A percentile compares a stretch with the other conserved stretches of the same genome.
These are phyloP conservation scores for Sturmia bella DNA, from an alignment of 2,888 invertebrate species.

Conservation along the genomic window DNA sequence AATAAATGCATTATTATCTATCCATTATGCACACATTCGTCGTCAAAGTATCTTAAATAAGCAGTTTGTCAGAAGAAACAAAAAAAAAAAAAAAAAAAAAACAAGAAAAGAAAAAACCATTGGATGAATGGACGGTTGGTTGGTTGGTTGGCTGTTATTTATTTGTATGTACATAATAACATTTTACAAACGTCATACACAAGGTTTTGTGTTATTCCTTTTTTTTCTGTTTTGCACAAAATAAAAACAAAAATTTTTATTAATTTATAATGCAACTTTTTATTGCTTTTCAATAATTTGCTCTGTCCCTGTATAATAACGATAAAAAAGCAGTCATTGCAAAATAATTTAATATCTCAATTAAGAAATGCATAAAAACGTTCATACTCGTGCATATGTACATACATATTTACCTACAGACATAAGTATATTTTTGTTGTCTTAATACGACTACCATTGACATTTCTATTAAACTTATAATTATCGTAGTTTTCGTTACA, in stretches of 20 bases:
- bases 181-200: conserved; percentile 55
- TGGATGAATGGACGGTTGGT: conserved; percentile 31
- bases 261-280: conserved; percentile 29
- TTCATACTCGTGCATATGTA: no score
- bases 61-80: conserved; percentile 7
- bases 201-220: conserved; percentile 28
- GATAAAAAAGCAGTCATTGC: conserved; percentile 19
- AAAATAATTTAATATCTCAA: conserved; percentile 38
- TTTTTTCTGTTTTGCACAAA: no score
- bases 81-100: no score
- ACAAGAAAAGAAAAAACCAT: no score
- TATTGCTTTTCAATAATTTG: conserved; percentile 19
- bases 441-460: conserved; percentile 16
- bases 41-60: conserved; percentile 15
- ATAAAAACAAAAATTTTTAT: conserved; percentile 16
- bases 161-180: neutral
- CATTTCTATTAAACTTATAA: conserved; percentile 51
- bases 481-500: conserved; percentile 24
- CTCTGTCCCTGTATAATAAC: neutral
- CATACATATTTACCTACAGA: no score
- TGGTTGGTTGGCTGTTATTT: neutral
- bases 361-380: neutral
- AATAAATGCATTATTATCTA: conserved; percentile 46
- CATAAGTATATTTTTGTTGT: neutral
- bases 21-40: conserved; percentile 32